These are phyloP conservation scores for Spilosoma lubricipeda DNA, from an alignment of 2,888 invertebrate genomes.

Conservation along the genomic window DNA sequence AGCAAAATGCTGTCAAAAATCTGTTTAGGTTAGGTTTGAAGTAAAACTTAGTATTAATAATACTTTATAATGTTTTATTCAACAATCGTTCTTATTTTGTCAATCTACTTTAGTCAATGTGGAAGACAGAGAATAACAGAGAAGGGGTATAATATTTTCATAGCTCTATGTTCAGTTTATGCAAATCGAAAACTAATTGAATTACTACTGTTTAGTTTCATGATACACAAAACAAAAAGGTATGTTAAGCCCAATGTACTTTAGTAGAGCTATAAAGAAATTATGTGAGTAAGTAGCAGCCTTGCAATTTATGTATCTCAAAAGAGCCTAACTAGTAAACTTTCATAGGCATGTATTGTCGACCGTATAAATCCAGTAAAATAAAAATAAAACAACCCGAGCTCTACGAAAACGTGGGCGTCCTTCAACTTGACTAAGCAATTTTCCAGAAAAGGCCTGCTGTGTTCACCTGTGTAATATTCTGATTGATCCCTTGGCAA, in stretches of 20 bases:
- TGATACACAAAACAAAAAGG: background rate
- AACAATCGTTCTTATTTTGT: background rate
- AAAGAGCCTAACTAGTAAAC: slow-evolving; percentile 10
- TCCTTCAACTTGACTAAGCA: slow-evolving; percentile 23
- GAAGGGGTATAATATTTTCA: background rate
- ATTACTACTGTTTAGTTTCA: background rate
- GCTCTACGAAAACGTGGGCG: slow-evolving; percentile 8
- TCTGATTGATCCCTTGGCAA: slow-evolving; percentile 19
- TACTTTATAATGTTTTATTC: background rate
- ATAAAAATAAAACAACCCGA: slow-evolving; percentile 19
- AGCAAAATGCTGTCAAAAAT: background rate
- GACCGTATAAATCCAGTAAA: slow-evolving; percentile 20
- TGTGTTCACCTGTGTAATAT: slow-evolving; percentile 16
- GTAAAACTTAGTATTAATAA: background rate
- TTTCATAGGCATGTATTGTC: slow-evolving; percentile 12
- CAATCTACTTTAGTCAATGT: too few relatives aligned
- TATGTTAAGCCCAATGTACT: background rate
- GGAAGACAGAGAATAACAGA: too few relatives aligned
- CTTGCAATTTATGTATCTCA: slow-evolving; percentile 6
- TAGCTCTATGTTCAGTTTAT: background rate
- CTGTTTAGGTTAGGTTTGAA: background rate
- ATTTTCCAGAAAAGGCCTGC: slow-evolving; percentile 20
- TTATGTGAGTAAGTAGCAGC: background rate
- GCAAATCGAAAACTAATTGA: too few relatives aligned
- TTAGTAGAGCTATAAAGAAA: background rate